Evolutionary conservation across 2,113 vertebrate species (phyloP), one percentile per base, ranked within the genome.

Genomic region (Myotis yumanensis): DNA sequence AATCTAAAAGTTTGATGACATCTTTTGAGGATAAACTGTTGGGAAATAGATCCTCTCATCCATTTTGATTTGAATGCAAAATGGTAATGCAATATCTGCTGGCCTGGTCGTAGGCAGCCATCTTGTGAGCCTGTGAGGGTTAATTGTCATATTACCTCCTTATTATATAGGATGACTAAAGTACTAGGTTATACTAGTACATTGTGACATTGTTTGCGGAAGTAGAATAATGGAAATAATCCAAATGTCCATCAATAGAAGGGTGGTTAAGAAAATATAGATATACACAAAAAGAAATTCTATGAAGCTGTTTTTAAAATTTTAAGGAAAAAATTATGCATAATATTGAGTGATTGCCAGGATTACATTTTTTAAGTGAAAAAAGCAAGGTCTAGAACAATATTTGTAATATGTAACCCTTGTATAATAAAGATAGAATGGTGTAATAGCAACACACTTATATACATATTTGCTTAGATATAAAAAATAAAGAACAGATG

Each of bases 141-240:
- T 43, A 43, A 43, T 43, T 43, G 43, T 7, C 43, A 43, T 43
- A 43, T 43, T 43, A 43, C 43, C 43, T 43, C 43, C 6, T 43
- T 43, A 43, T 7, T 43, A 43, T 8, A 43, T 43, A 43, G 43
- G 43, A 43, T 62, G n/a, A 69, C 23, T 35, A 22, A 75, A 48
- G 12, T 32, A 68, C 30, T 37, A 76, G 28, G 22, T 79, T 71
- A 80, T 43, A 43, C 43, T 43, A 43, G 43, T 8, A 73, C 66
- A 46, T n/a, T n/a, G 22, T 54, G 64, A 11, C 43, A 80, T 43
- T 73, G 64, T 80, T 66, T 80, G 43, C 35, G 30, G 35, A 23
- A 75, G 28, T 54, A 52, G 71, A 88, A 80, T 54, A 73, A 22
- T 93, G 35, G n/a, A 93, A 88, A 73, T 81, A 32, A 73, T 82